Evolutionary conservation across 2,888 invertebrate genomes (phyloP).

Genomic region (Acanthoscelides obtectus): DNA sequence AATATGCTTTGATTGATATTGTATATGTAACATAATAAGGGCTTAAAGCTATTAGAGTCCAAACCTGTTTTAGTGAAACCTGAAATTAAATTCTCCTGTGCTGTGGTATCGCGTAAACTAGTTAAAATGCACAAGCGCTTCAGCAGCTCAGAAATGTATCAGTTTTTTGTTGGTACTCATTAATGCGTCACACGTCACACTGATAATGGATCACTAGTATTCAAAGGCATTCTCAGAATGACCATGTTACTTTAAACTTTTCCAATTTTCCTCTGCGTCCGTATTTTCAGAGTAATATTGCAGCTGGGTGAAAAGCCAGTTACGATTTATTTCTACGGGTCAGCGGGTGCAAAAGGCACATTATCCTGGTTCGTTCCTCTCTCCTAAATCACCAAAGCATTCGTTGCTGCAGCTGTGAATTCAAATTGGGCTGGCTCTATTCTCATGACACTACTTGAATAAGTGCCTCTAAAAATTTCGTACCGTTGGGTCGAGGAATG

Average conservation of each 20-base stretch:
- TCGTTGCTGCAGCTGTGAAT: not conserved
- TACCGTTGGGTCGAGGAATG: too few species aligned
- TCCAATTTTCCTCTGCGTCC: not conserved
- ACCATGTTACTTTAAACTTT: not conserved
- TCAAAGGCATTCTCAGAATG: not conserved
- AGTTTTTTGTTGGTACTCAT: too few species aligned
- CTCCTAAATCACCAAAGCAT: not conserved
- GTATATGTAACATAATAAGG: too few species aligned
- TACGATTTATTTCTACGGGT: not conserved
- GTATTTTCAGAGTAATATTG: not conserved
- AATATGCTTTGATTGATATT: too few species aligned
- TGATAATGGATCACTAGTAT: too few species aligned
- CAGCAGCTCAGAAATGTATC: too few species aligned
- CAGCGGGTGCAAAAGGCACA: not conserved
- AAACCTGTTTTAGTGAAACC: too few species aligned
- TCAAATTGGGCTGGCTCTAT: not conserved
- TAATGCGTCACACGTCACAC: too few species aligned
- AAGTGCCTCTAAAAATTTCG: not conserved
- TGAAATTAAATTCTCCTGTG: too few species aligned
- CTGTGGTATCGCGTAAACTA: too few species aligned
- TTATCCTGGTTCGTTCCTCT: not conserved
- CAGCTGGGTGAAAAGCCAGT: not conserved
- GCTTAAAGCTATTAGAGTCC: too few species aligned
- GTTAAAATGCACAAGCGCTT: too few species aligned
- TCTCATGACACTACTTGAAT: not conserved